Evolutionary conservation across 1,140 invertebrate species (phyloP), one percentile per base, ranked within the genome.

Genomic region (Meloidogyne exigua): DNA sequence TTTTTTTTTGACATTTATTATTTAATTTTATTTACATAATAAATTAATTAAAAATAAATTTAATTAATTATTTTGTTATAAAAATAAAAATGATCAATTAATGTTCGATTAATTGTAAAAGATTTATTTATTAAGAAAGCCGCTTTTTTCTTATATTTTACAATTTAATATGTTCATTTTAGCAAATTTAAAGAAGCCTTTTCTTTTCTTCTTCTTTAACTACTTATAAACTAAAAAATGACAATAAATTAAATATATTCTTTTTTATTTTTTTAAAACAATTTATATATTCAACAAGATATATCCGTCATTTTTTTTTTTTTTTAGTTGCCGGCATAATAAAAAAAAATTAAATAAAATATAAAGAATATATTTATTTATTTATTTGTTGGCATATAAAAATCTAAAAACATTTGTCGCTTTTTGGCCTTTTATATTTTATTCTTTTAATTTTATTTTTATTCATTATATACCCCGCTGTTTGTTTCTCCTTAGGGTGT

Each of bases 341-440:
- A 57, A 57, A 57, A 57, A 18, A 49, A 49, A 49, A n/a, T n/a
- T n/a, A 44, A 15, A 49, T 18, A 49, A 18, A 49, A 49, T 4
- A n/a, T n/a, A n/a, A n/a, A n/a, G n/a, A 57, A 57, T 57, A n/a
- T n/a, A 57, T 57, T 57, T 57, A 57, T 57, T 57, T 39, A 10
- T 39, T 32, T 32, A 18, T 49, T 49, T 57, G 49, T 57, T 57
- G 49, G 49, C 49, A 57, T 49, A 3, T 39, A 49, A 49, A 49
- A 49, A 49, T 49, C 36, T 39, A 49, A 49, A 49, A 49, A 49
- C 44, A 49, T 57, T 57, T 57, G 49, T 57, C 49, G 49, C 49
- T 57, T n/a, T 57, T 57, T 57, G 49, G 49, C 49, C 49, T 57
- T 57, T 57, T n/a, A 57, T 39, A 39, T 9, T 9, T 39, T 9